phyloP scores from a whole-genome alignment of 2,888 invertebrate species.

The Pecten maximus region DNA sequence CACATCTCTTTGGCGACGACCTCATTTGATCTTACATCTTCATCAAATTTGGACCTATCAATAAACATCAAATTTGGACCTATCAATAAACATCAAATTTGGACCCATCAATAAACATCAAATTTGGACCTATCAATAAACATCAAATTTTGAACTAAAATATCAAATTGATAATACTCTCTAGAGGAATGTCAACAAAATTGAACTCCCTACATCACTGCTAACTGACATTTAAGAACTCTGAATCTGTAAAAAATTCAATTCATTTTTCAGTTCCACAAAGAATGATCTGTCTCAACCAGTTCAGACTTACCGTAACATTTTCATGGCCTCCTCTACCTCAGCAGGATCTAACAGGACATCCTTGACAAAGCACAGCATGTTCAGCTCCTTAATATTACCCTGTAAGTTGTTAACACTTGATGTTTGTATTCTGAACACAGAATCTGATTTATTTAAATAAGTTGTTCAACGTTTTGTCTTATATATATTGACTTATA shows the following conservation, averaged over 20 bases:
- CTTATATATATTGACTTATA: too few species aligned
- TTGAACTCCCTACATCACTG: not conserved
- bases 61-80: slow-evolving; percentile 35
- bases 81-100: slow-evolving; percentile 22
- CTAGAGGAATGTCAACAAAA: too few species aligned
- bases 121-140: slow-evolving; percentile 4
- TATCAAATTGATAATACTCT: too few species aligned
- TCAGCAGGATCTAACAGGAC: slow-evolving; percentile 75
- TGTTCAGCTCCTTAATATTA: slow-evolving; percentile 79
- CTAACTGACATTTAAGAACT: not conserved
- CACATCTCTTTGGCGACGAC: slow-evolving; percentile 51
- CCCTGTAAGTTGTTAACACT: slow-evolving; percentile 67
- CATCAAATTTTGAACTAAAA: slow-evolving; percentile 52
- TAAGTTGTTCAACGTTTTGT: too few species aligned
- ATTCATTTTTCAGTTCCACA: too few species aligned
- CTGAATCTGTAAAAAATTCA: not conserved
- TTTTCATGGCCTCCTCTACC: slow-evolving; percentile 74
- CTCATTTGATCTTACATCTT: slow-evolving; percentile 57
- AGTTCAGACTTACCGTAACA: slow-evolving; percentile 69
- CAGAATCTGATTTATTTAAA: too few species aligned
- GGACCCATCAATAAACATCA: slow-evolving; percentile 51
- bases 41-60: slow-evolving; percentile 68
- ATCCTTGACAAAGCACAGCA: slow-evolving; percentile 81
- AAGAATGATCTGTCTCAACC: not conserved
- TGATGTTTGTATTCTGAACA: too few species aligned